Base-by-base conservation (phyloP, 2,888 invertebrate genomes). In the Busseola fusca region DNA sequence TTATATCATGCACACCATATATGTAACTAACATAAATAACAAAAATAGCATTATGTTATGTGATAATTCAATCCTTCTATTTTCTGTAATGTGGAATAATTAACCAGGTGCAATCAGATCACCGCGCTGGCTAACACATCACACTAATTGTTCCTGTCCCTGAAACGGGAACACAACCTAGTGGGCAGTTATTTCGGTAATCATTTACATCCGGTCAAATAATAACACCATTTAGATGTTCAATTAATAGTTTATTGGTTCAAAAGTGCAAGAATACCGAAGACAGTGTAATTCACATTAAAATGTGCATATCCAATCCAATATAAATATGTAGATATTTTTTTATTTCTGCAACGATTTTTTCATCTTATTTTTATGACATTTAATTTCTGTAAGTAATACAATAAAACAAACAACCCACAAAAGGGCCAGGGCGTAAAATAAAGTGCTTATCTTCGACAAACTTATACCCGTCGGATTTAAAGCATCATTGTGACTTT, bases 371-470 rank as follows among this genome's bases (percentile, higher is more conserved):
- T 70, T 45, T 12, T 77, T 82, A 56, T 82, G 57, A 74, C 81
- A 76, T 68, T 86, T 62, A n/a, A 91, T 85, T 85, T 93, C 93
- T 9, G 80, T 16, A 12, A 87, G 58, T 42, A 92, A 82, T 57
- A 91, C 72, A 5, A 90, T 6, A 6, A 64, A 74, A 74, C 90
- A 90, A 48, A 90, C 50, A 3, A 84, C 21, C 78, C 88, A 87
- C 83, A 88, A 81, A 3, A 87, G 1, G 6, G 78, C 69, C 48
- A 93, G 82, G 6, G 87, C 89, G 70, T 89, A 90, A 58, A 93
- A 93, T 70, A 89, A 91, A 2, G 90, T 89, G 52, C 86, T 85
- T 1, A 92, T 54, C 50, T 80, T 86, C 4, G 75, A 54, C 64
- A 92, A 80, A 64, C 83, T 81, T 42, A 93, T 72, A 3, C 90